Evolutionary conservation across 2,888 invertebrate genomes (phyloP).

Genomic region (Drosophila paucipuncta): DNA sequence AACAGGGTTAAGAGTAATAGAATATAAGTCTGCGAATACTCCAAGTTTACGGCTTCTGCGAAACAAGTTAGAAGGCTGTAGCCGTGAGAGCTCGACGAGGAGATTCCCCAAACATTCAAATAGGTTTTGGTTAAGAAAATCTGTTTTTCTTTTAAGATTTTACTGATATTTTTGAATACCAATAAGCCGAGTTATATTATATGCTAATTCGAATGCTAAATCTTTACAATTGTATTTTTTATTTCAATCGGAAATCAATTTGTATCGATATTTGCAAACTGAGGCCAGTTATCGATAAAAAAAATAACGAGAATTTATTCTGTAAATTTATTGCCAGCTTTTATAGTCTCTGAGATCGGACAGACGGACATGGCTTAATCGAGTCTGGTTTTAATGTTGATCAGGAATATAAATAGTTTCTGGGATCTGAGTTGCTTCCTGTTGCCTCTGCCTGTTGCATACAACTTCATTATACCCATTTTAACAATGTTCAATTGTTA

Average conservation of each 20-base stretch:
- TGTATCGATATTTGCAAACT: background rate
- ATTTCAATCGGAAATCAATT: background rate
- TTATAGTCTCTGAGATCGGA: background rate
- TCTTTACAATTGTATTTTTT: background rate
- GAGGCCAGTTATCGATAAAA: background rate
- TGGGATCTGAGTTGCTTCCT: background rate
- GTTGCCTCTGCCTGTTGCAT: background rate
- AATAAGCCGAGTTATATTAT: background rate
- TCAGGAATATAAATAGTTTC: background rate
- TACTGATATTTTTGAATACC: background rate
- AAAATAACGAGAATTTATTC: background rate
- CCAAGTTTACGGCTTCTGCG: background rate
- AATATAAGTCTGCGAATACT: background rate
- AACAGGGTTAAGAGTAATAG: background rate
- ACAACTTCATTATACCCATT: background rate
- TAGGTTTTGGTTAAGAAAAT: background rate
- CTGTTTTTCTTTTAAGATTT: background rate
- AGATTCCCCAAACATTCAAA: background rate
- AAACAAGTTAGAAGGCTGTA: background rate
- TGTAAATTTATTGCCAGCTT: accelerated
- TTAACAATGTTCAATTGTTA: background rate
- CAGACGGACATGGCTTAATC: background rate
- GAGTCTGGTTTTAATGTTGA: background rate
- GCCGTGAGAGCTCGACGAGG: background rate
- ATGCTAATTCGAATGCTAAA: background rate